Evolutionary conservation across 2,797 vertebrate species (phyloP).

Genomic region (Halcyon leucocephala): DNA sequence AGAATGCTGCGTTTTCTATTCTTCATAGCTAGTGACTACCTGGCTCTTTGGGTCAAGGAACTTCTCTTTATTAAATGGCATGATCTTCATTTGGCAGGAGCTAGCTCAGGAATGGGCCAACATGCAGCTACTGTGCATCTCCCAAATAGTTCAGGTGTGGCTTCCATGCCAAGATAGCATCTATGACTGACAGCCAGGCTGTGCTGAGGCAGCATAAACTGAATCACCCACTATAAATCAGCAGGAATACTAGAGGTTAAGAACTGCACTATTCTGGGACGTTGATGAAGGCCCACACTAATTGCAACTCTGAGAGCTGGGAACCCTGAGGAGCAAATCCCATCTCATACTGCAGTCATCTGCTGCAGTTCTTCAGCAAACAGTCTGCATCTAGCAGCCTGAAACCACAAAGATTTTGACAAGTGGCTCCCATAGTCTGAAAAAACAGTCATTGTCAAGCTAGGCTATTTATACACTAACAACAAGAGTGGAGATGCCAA

Average conservation of each 20-base stretch:
- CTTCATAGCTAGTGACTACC: not conserved
- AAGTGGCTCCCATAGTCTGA: not conserved
- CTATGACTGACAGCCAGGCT: not conserved
- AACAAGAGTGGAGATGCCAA: not conserved
- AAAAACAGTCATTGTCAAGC: not conserved
- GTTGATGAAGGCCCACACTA: not conserved
- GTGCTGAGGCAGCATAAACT: not conserved
- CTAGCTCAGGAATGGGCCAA: not conserved
- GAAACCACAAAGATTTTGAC: not conserved
- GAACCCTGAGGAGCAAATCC: not conserved
- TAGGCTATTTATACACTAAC: not conserved
- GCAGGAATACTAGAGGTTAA: not conserved
- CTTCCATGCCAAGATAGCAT: not conserved
- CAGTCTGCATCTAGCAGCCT: not conserved
- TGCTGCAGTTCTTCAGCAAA: not conserved
- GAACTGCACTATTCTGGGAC: not conserved
- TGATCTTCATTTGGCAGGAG: not conserved
- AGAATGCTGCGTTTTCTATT: not conserved
- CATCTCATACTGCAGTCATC: not conserved
- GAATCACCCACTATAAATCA: not conserved
- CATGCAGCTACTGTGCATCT: not conserved
- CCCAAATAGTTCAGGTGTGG: not conserved
- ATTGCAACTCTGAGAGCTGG: not conserved
- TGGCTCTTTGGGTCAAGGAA: not conserved
- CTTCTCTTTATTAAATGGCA: not conserved